These are phyloP conservation scores for Lepus timidus DNA, from an alignment of 2,113 vertebrate genomes.

Conservation along the genomic window DNA sequence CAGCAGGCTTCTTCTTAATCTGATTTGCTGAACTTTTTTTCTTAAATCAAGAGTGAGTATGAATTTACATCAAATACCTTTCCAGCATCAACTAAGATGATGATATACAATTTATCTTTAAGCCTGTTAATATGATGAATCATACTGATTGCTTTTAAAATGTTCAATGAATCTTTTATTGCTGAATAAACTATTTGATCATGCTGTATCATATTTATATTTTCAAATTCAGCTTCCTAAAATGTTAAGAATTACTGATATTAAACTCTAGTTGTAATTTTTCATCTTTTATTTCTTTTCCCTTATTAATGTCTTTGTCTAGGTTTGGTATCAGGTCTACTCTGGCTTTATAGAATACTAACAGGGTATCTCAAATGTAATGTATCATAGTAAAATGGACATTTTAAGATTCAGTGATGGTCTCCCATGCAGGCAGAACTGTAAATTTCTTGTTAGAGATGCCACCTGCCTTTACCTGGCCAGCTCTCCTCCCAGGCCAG, in stretches of 20 bases:
- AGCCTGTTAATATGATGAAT: background rate
- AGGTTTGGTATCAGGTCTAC: background rate
- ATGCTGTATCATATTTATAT: background rate
- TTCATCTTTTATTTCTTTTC: background rate
- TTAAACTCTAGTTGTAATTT: background rate
- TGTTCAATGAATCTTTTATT: background rate
- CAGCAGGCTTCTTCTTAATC: background rate
- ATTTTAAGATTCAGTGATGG: too few relatives aligned
- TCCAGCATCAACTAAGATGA: background rate
- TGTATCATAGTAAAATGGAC: too few relatives aligned
- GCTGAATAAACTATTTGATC: background rate
- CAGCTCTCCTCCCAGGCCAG: too few relatives aligned
- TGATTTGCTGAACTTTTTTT: background rate
- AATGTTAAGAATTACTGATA: background rate
- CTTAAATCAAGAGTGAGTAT: background rate
- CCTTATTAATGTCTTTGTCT: background rate
- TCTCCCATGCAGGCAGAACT: too few relatives aligned
- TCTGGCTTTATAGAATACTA: background rate
- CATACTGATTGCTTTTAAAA: constrained; percentile 44
- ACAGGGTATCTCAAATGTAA: too few relatives aligned
- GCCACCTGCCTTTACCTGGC: too few relatives aligned
- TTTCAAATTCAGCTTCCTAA: constrained; percentile 12
- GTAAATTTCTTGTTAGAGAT: too few relatives aligned
- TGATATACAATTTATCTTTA: constrained; percentile 1
- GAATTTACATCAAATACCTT: constrained; percentile 22